These are phyloP conservation scores for Myrmecophaga tridactyla DNA, from an alignment of 2,113 vertebrate genomes.

Conservation along the genomic window DNA sequence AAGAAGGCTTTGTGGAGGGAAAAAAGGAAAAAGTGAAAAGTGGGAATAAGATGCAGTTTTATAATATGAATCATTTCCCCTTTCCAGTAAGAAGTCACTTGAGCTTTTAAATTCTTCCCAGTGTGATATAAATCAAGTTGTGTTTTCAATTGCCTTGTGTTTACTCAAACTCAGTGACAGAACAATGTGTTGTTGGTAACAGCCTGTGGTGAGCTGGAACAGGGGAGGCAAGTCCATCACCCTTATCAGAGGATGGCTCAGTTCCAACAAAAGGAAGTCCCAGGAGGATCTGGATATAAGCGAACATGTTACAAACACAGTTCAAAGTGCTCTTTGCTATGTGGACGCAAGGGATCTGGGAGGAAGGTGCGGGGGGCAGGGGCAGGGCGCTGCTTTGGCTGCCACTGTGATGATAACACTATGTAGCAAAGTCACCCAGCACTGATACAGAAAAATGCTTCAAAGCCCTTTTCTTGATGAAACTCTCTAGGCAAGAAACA, in stretches of 20 bases:
- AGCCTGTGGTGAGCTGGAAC: neutral
- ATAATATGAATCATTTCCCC: neutral
- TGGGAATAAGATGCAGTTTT: too few species aligned
- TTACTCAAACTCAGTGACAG: neutral
- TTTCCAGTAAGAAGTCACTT: neutral
- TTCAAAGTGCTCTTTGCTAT: neutral
- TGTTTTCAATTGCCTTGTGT: neutral
- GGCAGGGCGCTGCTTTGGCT: neutral
- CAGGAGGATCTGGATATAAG: neutral
- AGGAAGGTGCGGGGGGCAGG: neutral
- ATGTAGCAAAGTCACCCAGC: neutral
- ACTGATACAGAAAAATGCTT: slow-evolving; percentile 66
- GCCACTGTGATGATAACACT: neutral
- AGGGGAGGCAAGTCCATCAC: neutral
- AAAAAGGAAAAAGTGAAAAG: neutral
- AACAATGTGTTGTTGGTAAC: neutral
- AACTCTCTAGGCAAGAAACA: neutral
- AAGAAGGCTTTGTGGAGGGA: neutral
- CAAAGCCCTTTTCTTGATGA: neutral
- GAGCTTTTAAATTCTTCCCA: neutral
- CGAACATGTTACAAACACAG: neutral
- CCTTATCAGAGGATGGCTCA: neutral
- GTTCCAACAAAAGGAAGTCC: neutral
- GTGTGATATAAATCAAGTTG: neutral
- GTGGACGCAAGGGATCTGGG: neutral